Evolutionary conservation across 2,888 invertebrate genomes (phyloP).

Genomic region (Pollenia griseotomentosa): DNA sequence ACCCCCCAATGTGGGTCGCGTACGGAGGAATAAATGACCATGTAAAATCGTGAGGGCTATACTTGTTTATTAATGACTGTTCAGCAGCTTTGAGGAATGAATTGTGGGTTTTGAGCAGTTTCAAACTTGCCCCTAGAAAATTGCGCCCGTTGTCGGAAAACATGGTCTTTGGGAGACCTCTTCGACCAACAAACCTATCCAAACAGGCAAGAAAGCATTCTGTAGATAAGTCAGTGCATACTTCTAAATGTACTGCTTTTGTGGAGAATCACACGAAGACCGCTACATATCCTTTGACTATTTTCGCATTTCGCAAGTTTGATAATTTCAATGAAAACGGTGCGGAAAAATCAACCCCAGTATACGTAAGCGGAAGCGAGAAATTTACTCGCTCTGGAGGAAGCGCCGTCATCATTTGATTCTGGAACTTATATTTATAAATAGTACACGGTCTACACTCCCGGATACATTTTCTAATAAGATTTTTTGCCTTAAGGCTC

Average conservation of each 20-base stretch:
- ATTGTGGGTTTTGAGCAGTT: constrained; percentile 27
- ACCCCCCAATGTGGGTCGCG: background rate
- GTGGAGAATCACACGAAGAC: constrained; percentile 64
- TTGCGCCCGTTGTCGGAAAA: constrained; percentile 27
- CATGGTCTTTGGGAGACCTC: constrained; percentile 36
- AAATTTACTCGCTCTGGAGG: constrained; percentile 57
- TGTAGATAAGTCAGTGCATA: constrained; percentile 51
- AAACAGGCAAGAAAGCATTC: constrained; percentile 16
- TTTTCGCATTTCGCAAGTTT: constrained; percentile 26
- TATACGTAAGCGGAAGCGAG: constrained; percentile 54
- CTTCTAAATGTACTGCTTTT: constrained; percentile 61
- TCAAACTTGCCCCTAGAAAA: constrained; percentile 49
- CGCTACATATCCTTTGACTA: constrained; percentile 58
- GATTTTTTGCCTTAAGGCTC: constrained; percentile 30
- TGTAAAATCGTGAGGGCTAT: background rate
- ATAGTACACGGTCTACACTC: constrained; percentile 42
- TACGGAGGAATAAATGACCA: too few relatives aligned
- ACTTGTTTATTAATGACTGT: background rate
- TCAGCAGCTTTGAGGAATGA: constrained; percentile 17
- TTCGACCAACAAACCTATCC: constrained; percentile 8
- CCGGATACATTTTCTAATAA: background rate
- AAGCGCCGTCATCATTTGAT: constrained; percentile 58
- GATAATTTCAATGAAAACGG: constrained; percentile 65
- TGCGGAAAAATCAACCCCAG: constrained; percentile 64
- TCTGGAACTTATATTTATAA: constrained; percentile 52